These are phyloP conservation scores for Microplitis demolitor DNA, from an alignment of 1,140 invertebrate species.

Conservation along the genomic window DNA sequence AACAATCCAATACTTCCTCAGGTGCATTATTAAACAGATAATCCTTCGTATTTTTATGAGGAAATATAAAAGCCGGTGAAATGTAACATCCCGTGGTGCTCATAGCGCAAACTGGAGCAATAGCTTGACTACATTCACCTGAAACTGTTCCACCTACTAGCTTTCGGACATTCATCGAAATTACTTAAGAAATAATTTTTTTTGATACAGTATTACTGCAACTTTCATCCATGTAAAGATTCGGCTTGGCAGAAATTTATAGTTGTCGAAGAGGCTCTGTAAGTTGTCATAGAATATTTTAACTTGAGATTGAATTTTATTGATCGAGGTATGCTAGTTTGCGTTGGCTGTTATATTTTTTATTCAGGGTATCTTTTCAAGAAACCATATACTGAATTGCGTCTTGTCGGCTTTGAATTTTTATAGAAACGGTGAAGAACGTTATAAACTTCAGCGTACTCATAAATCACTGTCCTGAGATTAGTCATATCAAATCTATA, in stretches of 20 bases:
- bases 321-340: conserved; percentile 39
- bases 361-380: conserved; percentile 29
- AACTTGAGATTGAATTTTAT: conserved; percentile 43
- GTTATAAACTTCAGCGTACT: conserved; percentile 35
- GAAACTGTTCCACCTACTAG: conserved; percentile 55
- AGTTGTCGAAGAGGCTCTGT: conserved; percentile 33
- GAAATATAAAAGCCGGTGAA: conserved; percentile 22
- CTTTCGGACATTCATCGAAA: conserved; percentile 50
- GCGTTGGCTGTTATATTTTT: conserved; percentile 40
- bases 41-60: conserved; percentile 21
- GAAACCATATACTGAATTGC: conserved; percentile 36
- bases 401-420: conserved; percentile 32
- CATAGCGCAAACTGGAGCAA: conserved; percentile 48
- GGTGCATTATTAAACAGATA: conserved; percentile 37
- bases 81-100: conserved; percentile 48
- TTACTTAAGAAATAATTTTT: conserved; percentile 49
- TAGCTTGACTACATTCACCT: conserved; percentile 53
- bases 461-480: conserved; percentile 36
- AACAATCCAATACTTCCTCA: too few relatives aligned
- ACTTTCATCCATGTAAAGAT: conserved; percentile 56
- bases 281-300: conserved; percentile 45
- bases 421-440: conserved; percentile 17
- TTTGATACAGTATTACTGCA: conserved; percentile 56
- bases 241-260: conserved; percentile 43
- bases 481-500: conserved; percentile 39